A percentile compares a stretch with the other conserved stretches of the same genome.
Conservation (phyloP, 1,140 invertebrate species). For the Danaus melanippus region DNA sequence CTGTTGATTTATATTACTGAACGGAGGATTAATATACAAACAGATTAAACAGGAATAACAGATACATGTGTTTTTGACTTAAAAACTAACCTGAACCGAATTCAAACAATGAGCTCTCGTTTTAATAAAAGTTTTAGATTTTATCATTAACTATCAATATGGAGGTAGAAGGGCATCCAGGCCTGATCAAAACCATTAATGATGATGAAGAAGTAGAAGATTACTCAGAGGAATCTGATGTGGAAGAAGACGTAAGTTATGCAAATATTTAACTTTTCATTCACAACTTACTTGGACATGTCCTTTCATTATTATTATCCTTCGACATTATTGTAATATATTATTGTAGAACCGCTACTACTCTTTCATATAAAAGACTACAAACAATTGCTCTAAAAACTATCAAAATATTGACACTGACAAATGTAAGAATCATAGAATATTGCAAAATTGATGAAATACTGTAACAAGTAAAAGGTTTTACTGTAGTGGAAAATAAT, state of each 20-base stretch:
- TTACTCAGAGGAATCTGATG: conserved; percentile 86
- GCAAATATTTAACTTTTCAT: neutral
- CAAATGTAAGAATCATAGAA: no score
- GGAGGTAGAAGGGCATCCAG: conserved; percentile 43
- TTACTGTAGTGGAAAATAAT: neutral
- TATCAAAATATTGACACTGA: no score
- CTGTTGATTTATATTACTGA: no score
- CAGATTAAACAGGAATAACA: conserved; percentile 12
- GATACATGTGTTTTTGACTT: conserved; percentile 22
- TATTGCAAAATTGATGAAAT: no score
- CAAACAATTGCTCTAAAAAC: no score
- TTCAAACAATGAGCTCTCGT: conserved; percentile 2
- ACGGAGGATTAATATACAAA: no score
- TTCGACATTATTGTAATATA: no score
- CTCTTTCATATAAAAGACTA: no score
- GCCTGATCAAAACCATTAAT: conserved; percentile 77
- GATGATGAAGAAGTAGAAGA: conserved; percentile 85
- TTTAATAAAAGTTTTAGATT: conserved; percentile 3
- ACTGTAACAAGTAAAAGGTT: no score
- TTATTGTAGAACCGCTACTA: no score
- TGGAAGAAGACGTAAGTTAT: conserved; percentile 81
- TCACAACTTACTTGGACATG: no score
- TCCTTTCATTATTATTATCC: no score
- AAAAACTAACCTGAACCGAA: conserved; percentile 11
- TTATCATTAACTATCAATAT: conserved; percentile 15